Evolutionary conservation across 2,888 invertebrate species (phyloP), one percentile per base, ranked within the genome.

Genomic region (Cantharis rufa): DNA sequence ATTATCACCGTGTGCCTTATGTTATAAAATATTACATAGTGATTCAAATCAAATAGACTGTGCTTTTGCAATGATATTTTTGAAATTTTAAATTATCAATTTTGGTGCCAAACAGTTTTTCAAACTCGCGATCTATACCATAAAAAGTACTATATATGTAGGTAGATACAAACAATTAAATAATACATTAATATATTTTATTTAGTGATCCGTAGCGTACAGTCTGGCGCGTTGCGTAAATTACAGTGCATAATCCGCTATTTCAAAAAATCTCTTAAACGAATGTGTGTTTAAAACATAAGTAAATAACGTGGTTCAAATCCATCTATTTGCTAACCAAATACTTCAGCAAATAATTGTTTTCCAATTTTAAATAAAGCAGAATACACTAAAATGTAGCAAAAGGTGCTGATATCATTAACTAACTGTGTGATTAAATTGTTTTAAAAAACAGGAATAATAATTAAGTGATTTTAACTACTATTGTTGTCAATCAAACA

Each of bases 401-500:
- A 76, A 76, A 63, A 62, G 64, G 28, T 72, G 73, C 72, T 68
- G 69, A 74, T 66, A 77, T 68, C 62, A 75, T 71, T 74, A 71
- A 77, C 63, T 48, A 71, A 69, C 74, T 24, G 62, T 74, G 77
- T 77, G 81, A 78, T 78, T 80, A 75, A 64, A 78, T 66, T 75
- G 68, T 62, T 61, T 63, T 24, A 24, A 71, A 24, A 61, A 71
- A 74, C 15, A 69, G 13, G 71, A 75, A 79, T 72, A 75, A 78
- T 81, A 78, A 81, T 80, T 81, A 76, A 73, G 75, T 78, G 75
- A 18, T 63, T 71, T 64, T 18, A 61, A 48, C 24, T 71, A 79
- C 73, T 79, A 79, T 66, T 66, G 64, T 75, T 62, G 69, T 61
- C 76, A 76, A 75, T 71, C 80, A 84, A 82, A 69, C 76, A 88